Evolutionary conservation across 2,113 vertebrate genomes (phyloP).

Genomic region (Panthera leo): DNA sequence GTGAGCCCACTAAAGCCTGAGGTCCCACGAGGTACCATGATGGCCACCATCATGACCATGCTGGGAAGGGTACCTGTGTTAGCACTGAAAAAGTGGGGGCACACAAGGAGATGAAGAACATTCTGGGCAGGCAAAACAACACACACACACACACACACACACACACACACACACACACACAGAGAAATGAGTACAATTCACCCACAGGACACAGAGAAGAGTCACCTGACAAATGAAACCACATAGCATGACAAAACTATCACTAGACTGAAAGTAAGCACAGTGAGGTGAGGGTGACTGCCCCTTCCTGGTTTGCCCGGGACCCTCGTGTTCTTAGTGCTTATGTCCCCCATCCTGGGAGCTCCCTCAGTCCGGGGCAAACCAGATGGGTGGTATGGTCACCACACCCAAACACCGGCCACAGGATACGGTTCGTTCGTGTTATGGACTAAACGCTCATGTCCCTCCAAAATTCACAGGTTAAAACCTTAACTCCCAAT

Average conservation of each 20-base stretch:
- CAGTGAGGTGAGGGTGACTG: accelerated
- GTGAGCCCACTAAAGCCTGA: background rate
- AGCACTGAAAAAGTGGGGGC: background rate
- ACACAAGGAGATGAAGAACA: background rate
- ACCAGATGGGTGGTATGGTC: background rate
- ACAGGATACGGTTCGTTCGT: accelerated
- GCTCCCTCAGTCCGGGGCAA: accelerated
- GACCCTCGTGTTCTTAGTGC: background rate
- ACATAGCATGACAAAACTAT: background rate
- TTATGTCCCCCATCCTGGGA: background rate
- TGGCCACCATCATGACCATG: accelerated
- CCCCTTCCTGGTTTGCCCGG: background rate
- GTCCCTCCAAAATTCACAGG: background rate
- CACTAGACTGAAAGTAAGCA: background rate
- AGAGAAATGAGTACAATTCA: too few relatives aligned
- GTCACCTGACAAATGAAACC: background rate
- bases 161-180: background rate
- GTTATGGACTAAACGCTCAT: background rate
- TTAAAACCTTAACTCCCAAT: background rate
- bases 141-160: background rate
- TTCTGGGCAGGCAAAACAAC: background rate
- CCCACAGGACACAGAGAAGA: background rate
- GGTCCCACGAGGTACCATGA: background rate
- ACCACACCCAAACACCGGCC: background rate
- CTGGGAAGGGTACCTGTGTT: accelerated